Conservation (phyloP, 2,888 invertebrate species). For the Netelia fuscicornis region DNA sequence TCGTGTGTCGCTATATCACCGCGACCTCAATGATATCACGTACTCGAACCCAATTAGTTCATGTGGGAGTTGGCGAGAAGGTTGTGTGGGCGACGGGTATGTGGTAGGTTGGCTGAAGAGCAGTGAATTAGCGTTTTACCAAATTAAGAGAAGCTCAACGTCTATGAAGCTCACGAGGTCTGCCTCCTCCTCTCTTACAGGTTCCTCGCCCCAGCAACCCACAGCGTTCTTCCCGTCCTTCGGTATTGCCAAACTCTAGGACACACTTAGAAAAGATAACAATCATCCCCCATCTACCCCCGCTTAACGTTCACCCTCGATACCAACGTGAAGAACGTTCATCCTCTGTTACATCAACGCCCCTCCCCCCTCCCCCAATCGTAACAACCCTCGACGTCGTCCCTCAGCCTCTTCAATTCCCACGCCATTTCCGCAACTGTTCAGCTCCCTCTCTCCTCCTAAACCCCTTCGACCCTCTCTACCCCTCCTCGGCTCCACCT, state of each 20-base stretch:
- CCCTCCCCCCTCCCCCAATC: neutral
- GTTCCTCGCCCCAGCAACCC: neutral
- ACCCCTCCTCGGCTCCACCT: too few relatives aligned
- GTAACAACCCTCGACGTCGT: neutral
- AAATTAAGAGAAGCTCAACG: constrained; percentile 55
- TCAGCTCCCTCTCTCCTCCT: neutral
- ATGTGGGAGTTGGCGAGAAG: neutral
- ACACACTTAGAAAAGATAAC: constrained; percentile 44
- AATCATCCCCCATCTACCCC: neutral
- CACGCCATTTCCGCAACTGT: too few relatives aligned
- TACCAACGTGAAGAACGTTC: neutral
- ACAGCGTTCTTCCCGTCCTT: neutral
- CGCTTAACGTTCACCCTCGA: neutral
- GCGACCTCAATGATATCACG: neutral
- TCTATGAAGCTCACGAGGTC: constrained; percentile 46
- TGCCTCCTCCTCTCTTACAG: constrained; percentile 3
- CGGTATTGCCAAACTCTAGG: constrained; percentile 9
- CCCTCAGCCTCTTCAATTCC: neutral
- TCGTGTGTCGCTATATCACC: too few relatives aligned
- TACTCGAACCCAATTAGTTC: constrained; percentile 31
- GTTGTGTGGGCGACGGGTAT: neutral
- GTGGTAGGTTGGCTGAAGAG: neutral
- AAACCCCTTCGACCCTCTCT: neutral
- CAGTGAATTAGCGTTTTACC: constrained; percentile 51
- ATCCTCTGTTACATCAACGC: neutral